Percentiles rank a stretch among this genome's conserved stretches.
Evolutionary conservation across 2,797 vertebrate genomes (phyloP).

Genomic region (Myotis planiceps): DNA sequence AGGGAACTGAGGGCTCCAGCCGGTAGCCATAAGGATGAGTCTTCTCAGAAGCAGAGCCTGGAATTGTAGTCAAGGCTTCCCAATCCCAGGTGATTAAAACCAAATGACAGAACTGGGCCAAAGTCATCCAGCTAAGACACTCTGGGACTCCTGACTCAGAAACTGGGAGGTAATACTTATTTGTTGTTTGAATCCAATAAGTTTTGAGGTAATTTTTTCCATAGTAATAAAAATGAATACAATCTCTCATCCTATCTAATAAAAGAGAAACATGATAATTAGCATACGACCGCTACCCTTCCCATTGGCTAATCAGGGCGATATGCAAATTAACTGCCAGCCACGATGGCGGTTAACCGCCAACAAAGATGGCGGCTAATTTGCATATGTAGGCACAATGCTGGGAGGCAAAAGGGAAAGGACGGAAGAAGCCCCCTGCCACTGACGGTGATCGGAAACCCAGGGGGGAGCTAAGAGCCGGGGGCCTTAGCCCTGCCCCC

Average conservation of each 20-base stretch:
- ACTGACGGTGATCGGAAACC: too few relatives aligned
- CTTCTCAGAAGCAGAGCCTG: not conserved
- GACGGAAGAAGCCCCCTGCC: too few relatives aligned
- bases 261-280: too few relatives aligned
- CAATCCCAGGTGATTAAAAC: fast-evolving
- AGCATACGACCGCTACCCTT: too few relatives aligned
- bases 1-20: not conserved
- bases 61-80: not conserved
- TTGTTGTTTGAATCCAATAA: not conserved
- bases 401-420: too few relatives aligned
- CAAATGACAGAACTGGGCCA: not conserved
- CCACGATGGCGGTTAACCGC: too few relatives aligned
- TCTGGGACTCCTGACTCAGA: not conserved
- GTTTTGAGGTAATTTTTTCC: not conserved
- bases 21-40: not conserved
- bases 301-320: too few relatives aligned
- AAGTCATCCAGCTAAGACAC: not conserved
- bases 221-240: not conserved
- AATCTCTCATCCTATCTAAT: not conserved
- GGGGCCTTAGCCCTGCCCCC: too few relatives aligned
- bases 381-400: too few relatives aligned
- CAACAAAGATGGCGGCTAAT: too few relatives aligned
- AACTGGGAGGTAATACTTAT: not conserved
- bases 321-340: too few relatives aligned
- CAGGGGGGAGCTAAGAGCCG: too few relatives aligned